Evolutionary conservation across 2,113 vertebrate genomes (phyloP).

Genomic region (Ia io): DNA sequence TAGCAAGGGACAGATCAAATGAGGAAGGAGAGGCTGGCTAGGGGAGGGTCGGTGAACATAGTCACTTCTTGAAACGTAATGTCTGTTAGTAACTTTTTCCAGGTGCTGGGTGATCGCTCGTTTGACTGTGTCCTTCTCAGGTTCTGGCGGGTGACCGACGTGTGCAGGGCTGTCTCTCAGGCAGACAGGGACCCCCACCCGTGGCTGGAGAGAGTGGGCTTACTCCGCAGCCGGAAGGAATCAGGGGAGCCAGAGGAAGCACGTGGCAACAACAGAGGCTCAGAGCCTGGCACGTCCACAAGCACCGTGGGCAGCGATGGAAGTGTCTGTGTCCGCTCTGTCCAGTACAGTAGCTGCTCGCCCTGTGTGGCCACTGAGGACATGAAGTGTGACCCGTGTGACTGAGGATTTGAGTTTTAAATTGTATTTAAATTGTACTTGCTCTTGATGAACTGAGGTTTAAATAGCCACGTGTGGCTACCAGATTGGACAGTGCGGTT

Average conservation of each 20-base stretch:
- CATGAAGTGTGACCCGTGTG: neutral
- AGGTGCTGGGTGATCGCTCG: neutral
- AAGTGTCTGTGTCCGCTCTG: neutral
- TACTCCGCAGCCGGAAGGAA: neutral
- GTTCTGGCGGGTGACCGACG: neutral
- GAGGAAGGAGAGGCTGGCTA: neutral
- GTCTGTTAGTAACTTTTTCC: neutral
- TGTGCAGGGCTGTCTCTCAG: neutral
- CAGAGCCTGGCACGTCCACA: neutral
- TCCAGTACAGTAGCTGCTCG: fast-evolving
- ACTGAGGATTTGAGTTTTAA: neutral
- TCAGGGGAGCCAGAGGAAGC: neutral
- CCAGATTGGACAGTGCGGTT: neutral
- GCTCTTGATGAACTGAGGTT: neutral
- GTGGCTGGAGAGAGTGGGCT: neutral
- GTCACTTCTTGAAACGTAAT: neutral
- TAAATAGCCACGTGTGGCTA: neutral
- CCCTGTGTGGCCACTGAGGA: neutral
- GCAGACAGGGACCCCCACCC: neutral
- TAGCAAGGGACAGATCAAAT: neutral
- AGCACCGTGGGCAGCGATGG: neutral
- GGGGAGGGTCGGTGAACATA: neutral
- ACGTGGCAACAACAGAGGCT: neutral
- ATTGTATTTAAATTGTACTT: neutral
- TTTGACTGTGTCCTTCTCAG: neutral